phyloP scores from a whole-genome alignment of 2,797 vertebrate genomes.

The Loris lydekkerianus region DNA sequence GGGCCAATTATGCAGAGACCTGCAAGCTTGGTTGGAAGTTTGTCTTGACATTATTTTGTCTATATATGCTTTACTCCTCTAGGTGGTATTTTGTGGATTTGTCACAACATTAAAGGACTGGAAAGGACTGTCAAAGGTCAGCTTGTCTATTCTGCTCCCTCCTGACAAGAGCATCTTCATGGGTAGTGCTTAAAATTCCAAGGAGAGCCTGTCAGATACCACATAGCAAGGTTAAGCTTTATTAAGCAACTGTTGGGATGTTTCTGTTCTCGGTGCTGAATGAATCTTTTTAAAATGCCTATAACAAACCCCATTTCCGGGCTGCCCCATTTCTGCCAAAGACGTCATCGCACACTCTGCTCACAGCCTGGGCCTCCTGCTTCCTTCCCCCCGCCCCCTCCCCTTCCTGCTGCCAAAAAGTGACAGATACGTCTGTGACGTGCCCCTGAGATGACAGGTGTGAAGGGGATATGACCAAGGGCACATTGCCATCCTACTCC shows the following conservation, averaged over 20 bases:
- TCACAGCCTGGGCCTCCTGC: no score
- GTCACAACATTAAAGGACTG: not conserved
- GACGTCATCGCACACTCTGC: not conserved
- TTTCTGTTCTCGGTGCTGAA: not conserved
- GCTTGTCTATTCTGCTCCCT: not conserved
- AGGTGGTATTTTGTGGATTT: not conserved
- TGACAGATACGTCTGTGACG: accelerated
- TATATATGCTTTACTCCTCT: not conserved
- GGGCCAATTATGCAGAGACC: not conserved
- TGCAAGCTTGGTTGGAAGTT: not conserved
- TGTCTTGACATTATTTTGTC: not conserved
- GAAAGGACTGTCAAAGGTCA: not conserved
- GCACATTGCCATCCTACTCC: not conserved
- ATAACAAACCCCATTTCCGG: not conserved
- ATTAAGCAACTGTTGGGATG: not conserved
- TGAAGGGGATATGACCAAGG: not conserved
- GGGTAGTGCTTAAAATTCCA: not conserved
- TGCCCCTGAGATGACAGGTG: not conserved
- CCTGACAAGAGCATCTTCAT: not conserved
- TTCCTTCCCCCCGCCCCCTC: not conserved
- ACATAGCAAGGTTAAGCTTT: not conserved
- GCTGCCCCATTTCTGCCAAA: constrained; percentile 36
- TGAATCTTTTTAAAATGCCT: not conserved
- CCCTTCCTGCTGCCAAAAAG: not conserved
- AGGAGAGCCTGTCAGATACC: not conserved